Percentiles rank a stretch among this genome's conserved stretches.
Evolutionary conservation across 1,140 invertebrate species (phyloP).

Genomic region (Atta cephalotes): DNA sequence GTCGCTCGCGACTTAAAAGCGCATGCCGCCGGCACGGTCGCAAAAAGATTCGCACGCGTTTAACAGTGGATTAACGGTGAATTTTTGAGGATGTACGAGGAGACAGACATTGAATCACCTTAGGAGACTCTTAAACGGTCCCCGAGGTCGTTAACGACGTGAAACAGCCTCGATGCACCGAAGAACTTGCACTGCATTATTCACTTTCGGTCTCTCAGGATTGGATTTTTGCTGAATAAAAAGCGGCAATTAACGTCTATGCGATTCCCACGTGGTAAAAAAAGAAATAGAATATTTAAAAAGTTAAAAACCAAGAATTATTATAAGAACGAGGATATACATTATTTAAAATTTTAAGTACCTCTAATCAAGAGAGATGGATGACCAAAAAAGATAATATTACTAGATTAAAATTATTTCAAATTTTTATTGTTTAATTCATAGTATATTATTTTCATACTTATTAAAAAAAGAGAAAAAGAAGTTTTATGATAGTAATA

Average conservation of each 20-base stretch:
- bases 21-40: background rate
- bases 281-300: background rate
- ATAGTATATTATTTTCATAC: too few species aligned
- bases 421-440: background rate
- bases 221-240: slow-evolving; percentile 49
- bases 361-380: background rate
- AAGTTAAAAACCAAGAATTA: background rate
- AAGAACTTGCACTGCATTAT: slow-evolving; percentile 53
- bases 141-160: slow-evolving; percentile 53
- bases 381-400: background rate
- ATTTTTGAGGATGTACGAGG: slow-evolving; percentile 47
- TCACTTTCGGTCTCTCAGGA: slow-evolving; percentile 50
- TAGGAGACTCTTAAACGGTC: slow-evolving; percentile 53
- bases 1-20: slow-evolving; percentile 5
- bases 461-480: too few species aligned
- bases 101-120: slow-evolving; percentile 49
- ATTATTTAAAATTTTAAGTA: slow-evolving; percentile 20
- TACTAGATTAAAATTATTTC: slow-evolving; percentile 1
- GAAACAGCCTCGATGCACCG: slow-evolving; percentile 35
- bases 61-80: slow-evolving; percentile 28
- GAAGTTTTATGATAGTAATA: too few species aligned
- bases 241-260: slow-evolving; percentile 34
- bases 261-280: slow-evolving; percentile 12
- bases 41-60: slow-evolving; percentile 33
- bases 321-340: background rate